Conservation (phyloP, 1,140 invertebrate genomes). For the Vollenhovia emeryi region DNA sequence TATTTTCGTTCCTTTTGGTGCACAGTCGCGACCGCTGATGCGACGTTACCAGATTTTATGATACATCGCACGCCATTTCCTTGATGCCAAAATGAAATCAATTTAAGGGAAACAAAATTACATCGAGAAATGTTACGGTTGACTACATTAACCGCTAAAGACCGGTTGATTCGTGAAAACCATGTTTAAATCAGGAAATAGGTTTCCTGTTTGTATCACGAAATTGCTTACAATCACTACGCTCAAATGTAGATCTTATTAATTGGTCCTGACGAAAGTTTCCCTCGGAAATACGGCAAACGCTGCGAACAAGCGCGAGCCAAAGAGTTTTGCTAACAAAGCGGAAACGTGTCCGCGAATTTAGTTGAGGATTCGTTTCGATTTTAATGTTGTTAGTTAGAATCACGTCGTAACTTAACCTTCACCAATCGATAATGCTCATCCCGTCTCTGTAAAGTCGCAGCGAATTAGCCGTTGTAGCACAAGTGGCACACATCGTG, state of each 20-base stretch:
- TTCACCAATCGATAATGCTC: neutral
- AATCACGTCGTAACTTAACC: neutral
- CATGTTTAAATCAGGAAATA: neutral
- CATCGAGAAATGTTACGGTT: neutral
- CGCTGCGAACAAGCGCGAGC: neutral
- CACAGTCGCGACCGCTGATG: neutral
- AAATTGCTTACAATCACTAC: neutral
- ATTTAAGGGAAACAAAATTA: neutral
- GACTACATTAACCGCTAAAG: neutral
- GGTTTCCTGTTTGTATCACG: neutral
- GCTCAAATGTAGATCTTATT: neutral
- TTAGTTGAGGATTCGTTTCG: neutral
- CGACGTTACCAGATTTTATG: neutral
- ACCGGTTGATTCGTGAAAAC: neutral
- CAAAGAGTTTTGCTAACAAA: slow-evolving; percentile 28
- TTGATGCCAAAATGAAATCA: neutral
- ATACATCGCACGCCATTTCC: neutral
- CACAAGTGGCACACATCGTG: slow-evolving; percentile 7
- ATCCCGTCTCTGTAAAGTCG: neutral
- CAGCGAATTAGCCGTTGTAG: neutral
- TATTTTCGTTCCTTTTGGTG: slow-evolving; percentile 3
- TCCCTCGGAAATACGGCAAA: neutral
- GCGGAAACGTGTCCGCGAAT: neutral
- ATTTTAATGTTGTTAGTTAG: slow-evolving; percentile 17
- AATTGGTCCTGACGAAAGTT: neutral